Evolutionary conservation across 1,140 invertebrate species (phyloP).

Genomic region (Elysia chlorotica): DNA sequence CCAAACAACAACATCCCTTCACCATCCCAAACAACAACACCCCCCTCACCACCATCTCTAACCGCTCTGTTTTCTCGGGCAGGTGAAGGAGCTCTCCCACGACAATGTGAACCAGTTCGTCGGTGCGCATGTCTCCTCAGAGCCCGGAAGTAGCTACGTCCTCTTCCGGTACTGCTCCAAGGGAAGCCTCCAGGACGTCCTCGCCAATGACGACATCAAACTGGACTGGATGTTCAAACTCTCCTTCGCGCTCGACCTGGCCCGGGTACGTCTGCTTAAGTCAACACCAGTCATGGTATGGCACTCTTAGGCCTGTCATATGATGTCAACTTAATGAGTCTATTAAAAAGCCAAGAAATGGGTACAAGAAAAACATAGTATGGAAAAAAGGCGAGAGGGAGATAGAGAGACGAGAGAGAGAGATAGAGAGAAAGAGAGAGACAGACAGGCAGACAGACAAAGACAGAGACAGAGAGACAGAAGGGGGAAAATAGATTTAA

Average conservation of each 20-base stretch:
- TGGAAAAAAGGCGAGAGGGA: no score
- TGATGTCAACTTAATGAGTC: no score
- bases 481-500: no score
- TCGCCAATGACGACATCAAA: constrained; percentile 91
- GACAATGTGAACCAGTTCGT: constrained; percentile 93
- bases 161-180: constrained; percentile 93
- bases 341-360: no score
- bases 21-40: background rate
- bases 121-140: constrained; percentile 87
- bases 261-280: constrained; percentile 67
- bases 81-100: constrained; percentile 94
- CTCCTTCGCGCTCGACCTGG: constrained; percentile 91
- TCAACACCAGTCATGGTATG: no score
- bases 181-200: constrained; percentile 86
- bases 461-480: no score
- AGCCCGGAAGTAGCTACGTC: constrained; percentile 70
- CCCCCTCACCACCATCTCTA: background rate
- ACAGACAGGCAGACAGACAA: no score
- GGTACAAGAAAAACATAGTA: no score
- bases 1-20: no score
- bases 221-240: constrained; percentile 93
- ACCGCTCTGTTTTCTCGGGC: background rate
- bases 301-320: no score
- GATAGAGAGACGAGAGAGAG: no score
- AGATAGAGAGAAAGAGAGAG: no score